A percentile compares a stretch with the other conserved stretches of the same genome.
Evolutionary conservation across 2,113 vertebrate genomes (phyloP).

Genomic region (Gymnarchus niloticus): DNA sequence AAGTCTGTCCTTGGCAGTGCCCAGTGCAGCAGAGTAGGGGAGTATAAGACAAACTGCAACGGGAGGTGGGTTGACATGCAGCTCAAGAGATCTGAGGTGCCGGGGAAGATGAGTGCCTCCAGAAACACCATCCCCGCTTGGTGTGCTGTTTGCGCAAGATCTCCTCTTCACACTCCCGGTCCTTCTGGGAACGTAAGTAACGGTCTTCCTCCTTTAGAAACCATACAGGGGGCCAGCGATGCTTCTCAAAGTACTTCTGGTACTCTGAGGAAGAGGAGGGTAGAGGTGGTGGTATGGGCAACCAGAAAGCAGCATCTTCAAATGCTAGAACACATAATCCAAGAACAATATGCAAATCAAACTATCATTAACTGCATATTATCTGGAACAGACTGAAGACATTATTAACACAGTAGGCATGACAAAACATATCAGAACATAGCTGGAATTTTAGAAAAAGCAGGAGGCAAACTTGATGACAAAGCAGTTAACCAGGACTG

Average conservation of each 20-base stretch:
- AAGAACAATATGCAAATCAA: background rate
- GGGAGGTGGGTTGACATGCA: constrained; percentile 6
- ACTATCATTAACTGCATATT: background rate
- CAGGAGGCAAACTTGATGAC: background rate
- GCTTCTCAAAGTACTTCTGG: constrained; percentile 76
- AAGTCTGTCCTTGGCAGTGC: background rate
- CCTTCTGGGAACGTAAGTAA: constrained; percentile 76
- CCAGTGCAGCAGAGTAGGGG: background rate
- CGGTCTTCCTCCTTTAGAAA: constrained; percentile 85
- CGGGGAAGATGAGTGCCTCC: constrained; percentile 68
- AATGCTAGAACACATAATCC: background rate
- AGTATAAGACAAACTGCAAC: background rate
- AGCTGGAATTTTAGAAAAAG: background rate
- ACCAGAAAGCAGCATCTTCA: background rate
- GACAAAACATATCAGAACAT: background rate
- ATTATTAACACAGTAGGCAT: background rate
- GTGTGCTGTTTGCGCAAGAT: constrained; percentile 76
- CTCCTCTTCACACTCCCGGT: constrained; percentile 75
- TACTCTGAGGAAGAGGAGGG: constrained; percentile 57
- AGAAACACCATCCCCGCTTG: constrained; percentile 83
- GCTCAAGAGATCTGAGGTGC: constrained; percentile 64
- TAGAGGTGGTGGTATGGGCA: background rate
- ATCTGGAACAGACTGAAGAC: background rate
- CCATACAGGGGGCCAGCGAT: constrained; percentile 84
- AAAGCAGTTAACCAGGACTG: background rate